These are phyloP conservation scores for Drosophila emarginata DNA, from an alignment of 2,888 invertebrate species.

Conservation along the genomic window DNA sequence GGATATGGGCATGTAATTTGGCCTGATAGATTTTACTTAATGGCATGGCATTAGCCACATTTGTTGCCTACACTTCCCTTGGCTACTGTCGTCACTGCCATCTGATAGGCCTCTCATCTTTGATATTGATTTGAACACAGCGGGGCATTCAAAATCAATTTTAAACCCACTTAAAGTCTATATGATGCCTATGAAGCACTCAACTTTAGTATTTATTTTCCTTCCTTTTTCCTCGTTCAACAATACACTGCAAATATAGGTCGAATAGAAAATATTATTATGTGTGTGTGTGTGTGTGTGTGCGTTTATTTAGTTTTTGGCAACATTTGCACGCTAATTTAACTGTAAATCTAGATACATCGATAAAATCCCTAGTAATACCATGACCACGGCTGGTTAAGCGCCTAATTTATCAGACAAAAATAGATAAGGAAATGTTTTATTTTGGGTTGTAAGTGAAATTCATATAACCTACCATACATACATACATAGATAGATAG, in stretches of 20 bases:
- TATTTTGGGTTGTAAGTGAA: background rate
- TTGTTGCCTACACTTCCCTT: constrained; percentile 47
- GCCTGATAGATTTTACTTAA: constrained; percentile 71
- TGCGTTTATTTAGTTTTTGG: constrained; percentile 14
- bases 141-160: constrained; percentile 31
- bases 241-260: constrained; percentile 29
- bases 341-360: constrained; percentile 36
- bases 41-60: constrained; percentile 70
- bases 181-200: constrained; percentile 19
- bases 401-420: background rate
- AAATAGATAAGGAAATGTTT: background rate
- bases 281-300: background rate
- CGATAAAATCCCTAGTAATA: constrained; percentile 36
- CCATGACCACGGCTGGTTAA: constrained; percentile 8
- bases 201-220: constrained; percentile 32
- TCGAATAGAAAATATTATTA: background rate
- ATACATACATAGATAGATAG: too few species aligned
- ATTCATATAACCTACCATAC: background rate
- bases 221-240: constrained; percentile 26
- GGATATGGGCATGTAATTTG: constrained; percentile 60
- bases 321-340: constrained; percentile 47
- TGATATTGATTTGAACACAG: constrained; percentile 29
- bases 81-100: background rate
- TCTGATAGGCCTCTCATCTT: constrained; percentile 17
- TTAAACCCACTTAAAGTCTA: constrained; percentile 20